Percentiles rank a stretch among this genome's conserved stretches.
phyloP scores from a whole-genome alignment of 2,888 invertebrate species.

The Zaprionus obscuricornis region DNA sequence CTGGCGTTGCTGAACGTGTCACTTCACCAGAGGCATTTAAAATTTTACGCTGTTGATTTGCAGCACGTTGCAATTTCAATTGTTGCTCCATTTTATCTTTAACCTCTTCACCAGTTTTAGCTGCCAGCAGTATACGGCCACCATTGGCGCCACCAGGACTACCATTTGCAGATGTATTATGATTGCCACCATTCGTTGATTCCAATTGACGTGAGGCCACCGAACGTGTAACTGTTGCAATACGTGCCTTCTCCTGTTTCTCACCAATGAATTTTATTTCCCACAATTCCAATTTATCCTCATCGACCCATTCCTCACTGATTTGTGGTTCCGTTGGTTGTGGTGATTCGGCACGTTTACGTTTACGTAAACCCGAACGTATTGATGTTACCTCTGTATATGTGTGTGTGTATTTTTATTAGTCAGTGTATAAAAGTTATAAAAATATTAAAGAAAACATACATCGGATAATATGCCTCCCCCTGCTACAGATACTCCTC shows the following conservation, averaged over 20 bases:
- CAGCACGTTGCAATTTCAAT: conserved; percentile 92
- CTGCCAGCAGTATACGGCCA: conserved; percentile 84
- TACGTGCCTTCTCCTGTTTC: conserved; percentile 86
- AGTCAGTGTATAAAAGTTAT: neutral
- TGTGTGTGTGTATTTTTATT: neutral
- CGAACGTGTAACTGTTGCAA: conserved; percentile 85
- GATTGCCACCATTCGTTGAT: conserved; percentile 83
- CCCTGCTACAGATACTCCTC: too few relatives aligned
- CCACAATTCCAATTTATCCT: conserved; percentile 97
- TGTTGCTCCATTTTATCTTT: conserved; percentile 97
- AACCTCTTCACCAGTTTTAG: conserved; percentile 85
- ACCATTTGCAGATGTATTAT: conserved; percentile 68
- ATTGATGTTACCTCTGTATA: conserved; percentile 97
- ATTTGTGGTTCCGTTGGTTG: conserved; percentile 97
- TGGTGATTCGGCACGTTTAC: conserved; percentile 96
- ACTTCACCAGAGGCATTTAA: conserved; percentile 73
- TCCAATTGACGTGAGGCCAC: conserved; percentile 88
- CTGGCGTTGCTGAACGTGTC: conserved; percentile 61
- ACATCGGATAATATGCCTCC: too few relatives aligned
- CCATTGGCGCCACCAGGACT: conserved; percentile 45
- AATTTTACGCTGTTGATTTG: conserved; percentile 92
- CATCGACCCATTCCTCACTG: conserved; percentile 97
- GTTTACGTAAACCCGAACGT: conserved; percentile 94
- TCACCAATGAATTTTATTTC: conserved; percentile 97
- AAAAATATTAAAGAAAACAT: neutral